Conservation (phyloP, 2,113 vertebrate species). For the Dunckerocampus dactyliophorus region DNA sequence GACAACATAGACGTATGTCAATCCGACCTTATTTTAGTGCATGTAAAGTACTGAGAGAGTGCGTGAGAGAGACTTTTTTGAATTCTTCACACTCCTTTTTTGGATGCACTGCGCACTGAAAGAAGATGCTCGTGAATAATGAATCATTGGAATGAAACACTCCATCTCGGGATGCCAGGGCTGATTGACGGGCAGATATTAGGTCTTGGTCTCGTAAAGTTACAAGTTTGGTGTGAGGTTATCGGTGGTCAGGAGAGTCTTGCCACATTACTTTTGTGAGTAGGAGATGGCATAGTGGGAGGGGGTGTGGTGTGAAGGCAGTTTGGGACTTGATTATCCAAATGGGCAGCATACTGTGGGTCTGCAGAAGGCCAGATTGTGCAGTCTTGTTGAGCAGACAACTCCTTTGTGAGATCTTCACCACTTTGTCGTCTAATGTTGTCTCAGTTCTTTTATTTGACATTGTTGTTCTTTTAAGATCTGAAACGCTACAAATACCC, state of each 20-base stretch:
- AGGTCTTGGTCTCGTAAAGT: conserved; percentile 76
- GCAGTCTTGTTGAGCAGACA: conserved; percentile 65
- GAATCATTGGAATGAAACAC: conserved; percentile 81
- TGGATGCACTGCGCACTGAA: conserved; percentile 71
- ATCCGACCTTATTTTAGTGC: too few species aligned
- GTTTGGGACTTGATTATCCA: conserved; percentile 76
- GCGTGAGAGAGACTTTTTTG: too few species aligned
- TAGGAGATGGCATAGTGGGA: conserved; percentile 73
- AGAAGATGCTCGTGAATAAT: conserved; percentile 79
- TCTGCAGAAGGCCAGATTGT: conserved; percentile 61
- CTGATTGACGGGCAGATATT: conserved; percentile 80
- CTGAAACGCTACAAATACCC: conserved; percentile 4
- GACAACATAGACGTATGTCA: too few species aligned
- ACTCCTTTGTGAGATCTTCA: conserved; percentile 52
- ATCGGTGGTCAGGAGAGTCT: conserved; percentile 76
- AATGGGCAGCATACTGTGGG: conserved; percentile 63
- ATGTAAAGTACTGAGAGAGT: too few species aligned
- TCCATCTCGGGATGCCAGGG: conserved; percentile 72
- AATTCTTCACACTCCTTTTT: conserved; percentile 46
- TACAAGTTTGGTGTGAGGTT: conserved; percentile 79
- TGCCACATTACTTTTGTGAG: conserved; percentile 79
- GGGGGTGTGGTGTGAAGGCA: conserved; percentile 74
- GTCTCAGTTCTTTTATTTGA: conserved; percentile 37
- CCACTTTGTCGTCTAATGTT: conserved; percentile 42
- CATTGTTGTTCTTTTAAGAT: too few species aligned